Evolutionary conservation across 2,113 vertebrate species (phyloP).

Genomic region (Cochlearius cochlearius): DNA sequence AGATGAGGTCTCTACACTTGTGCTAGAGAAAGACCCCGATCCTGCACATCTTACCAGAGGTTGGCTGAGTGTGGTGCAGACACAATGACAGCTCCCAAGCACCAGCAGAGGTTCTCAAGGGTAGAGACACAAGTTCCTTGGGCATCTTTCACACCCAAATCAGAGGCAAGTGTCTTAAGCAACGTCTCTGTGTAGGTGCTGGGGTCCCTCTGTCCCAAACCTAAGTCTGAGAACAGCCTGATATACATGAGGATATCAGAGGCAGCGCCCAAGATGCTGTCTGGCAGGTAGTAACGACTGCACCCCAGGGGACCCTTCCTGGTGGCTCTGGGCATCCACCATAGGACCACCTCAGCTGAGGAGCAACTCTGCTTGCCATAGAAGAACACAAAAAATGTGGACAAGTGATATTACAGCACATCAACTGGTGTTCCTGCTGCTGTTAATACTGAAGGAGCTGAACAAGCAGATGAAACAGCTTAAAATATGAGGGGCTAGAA

Average conservation of each 20-base stretch:
- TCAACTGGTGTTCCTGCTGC: background rate
- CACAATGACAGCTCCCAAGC: background rate
- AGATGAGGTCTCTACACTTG: background rate
- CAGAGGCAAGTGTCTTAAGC: background rate
- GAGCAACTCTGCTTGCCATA: background rate
- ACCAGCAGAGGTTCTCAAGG: background rate
- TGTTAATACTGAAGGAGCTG: background rate
- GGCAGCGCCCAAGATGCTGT: background rate
- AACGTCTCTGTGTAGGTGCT: background rate
- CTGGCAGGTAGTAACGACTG: background rate
- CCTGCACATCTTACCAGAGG: background rate
- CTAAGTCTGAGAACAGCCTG: background rate
- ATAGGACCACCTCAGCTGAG: background rate
- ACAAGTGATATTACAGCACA: background rate
- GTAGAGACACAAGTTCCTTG: background rate
- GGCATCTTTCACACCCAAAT: background rate
- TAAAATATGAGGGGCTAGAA: background rate
- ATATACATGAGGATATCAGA: background rate
- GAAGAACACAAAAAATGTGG: background rate
- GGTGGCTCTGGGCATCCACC: background rate
- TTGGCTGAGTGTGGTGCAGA: background rate
- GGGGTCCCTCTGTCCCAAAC: background rate
- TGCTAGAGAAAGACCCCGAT: background rate
- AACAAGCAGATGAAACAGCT: background rate
- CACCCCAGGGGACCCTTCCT: background rate